Conservation (phyloP, 2,888 invertebrate species). For the Aproaerema taeniolella region DNA sequence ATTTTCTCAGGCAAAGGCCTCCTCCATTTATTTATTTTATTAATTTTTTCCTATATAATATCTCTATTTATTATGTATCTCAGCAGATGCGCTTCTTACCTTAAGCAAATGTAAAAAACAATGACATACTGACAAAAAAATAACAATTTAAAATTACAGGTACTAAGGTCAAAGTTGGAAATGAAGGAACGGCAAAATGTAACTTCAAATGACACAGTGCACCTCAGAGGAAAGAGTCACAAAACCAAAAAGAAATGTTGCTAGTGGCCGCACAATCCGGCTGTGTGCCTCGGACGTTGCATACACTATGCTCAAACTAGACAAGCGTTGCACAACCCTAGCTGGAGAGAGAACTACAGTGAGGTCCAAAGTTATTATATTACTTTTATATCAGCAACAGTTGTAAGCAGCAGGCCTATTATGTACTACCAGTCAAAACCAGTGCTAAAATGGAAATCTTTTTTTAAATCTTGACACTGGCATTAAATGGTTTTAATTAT, state of each 20-base stretch:
- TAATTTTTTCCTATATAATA: no score
- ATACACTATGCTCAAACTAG: conserved; percentile 68
- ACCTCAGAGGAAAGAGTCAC: conserved; percentile 79
- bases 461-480: no score
- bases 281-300: conserved; percentile 58
- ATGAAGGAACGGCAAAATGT: conserved; percentile 85
- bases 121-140: no score
- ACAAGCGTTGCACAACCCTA: conserved; percentile 56
- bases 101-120: no score
- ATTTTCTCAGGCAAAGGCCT: no score
- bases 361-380: conserved; percentile 1
- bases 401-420: not conserved
- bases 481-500: no score
- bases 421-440: no score
- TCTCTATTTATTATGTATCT: no score
- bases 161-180: conserved; percentile 90
- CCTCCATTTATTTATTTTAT: no score
- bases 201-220: conserved; percentile 83
- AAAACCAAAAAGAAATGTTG: conserved; percentile 80
- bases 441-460: no score
- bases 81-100: no score
- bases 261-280: conserved; percentile 54
- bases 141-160: conserved; percentile 79
- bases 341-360: conserved; percentile 30
- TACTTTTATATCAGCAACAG: not conserved